Evolutionary conservation across 2,888 invertebrate genomes (phyloP), one percentile per base, ranked within the genome.

Genomic region (Branchellion lobata): DNA sequence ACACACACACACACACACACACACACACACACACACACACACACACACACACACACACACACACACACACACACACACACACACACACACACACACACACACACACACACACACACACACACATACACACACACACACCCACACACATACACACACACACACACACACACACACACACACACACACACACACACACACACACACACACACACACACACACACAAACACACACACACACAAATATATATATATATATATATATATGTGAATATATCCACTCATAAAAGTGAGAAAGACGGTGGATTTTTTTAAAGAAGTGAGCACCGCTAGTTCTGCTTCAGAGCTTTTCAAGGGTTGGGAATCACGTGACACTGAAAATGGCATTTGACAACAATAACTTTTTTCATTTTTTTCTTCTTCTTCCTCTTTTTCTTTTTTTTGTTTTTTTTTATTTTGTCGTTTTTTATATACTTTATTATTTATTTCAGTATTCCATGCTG

Each of bases 211-310:
- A 65, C 65, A 27, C 65, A 65, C 65, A 27, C 65, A 65, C 65
- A 65, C n/a, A 65, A 8, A 65, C 65, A 65, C 65, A 65, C 29
- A 65, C n/a, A 65, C 29, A 65, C 29, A 65, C 65, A 65, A 5
- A 65, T n/a, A 65, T n/a, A 65, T n/a, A 65, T n/a, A 65, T 65
- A 65, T n/a, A 65, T 65, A 65, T n/a, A 65, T n/a, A 65, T n/a
- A 27, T n/a, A 27, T 8, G n/a, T 11, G 11, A 5, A 27, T n/a
- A 27, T n/a, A 65, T 11, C 8, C n/a, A 27, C 29, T 18, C n/a
- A 65, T 8, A 65, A n/a, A n/a, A n/a, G n/a, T n/a, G n/a, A n/a
- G n/a, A n/a, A n/a, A n/a, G n/a, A n/a, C n/a, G n/a, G n/a, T n/a
- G n/a, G n/a, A n/a, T n/a, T n/a, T n/a, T n/a, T n/a, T n/a, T n/a